Evolutionary conservation across 2,113 vertebrate genomes (phyloP), one percentile per base, ranked within the genome.

Genomic region (Pomatorhinus ruficollis): DNA sequence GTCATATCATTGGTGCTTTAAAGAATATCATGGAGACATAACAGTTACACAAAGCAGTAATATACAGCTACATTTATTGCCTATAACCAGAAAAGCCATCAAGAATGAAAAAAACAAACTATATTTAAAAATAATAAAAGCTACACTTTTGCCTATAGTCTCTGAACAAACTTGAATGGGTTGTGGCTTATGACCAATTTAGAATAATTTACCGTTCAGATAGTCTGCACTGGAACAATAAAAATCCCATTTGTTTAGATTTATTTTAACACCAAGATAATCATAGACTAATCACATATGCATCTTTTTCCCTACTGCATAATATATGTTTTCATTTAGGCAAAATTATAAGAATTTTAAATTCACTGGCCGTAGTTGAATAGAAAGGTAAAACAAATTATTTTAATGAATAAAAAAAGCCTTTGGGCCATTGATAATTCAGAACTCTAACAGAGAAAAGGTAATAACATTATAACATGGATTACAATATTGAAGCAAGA

Each of bases 211-310:
- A 92, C 31, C 16, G 16, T 92, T 68, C 60, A 91, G 56, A 94
- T 75, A 96, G 83, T 75, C 83, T 92, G 20, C 95, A 86, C 22
- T 86, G 75, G 35, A 95, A 90, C 90, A 95, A 83, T 94, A 96
- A 97, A 96, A 89, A 68, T 64, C 72, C 37, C 86, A 95, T 94
- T 96, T 93, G 60, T 95, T 95, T 94, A 88, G 71, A 90, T 95
- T 94, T 94, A 96, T 76, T 96, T 95, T 78, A 93, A 90, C 80
- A 92, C 76, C 18, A 90, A 95, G 54, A 90, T 94, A 96, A 95
- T 93, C 68, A 95, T 22, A 95, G 82, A 66, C 78, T 94, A 91
- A 96, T 94, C 82, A 53, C 23, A 68, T 76, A 90, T 53, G 69
- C 83, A 87, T 96, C 85, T 95, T 95, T 94, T 87, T 45, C 88